Evolutionary conservation across 2,113 vertebrate genomes (phyloP).

Genomic region (Heterotis niloticus): DNA sequence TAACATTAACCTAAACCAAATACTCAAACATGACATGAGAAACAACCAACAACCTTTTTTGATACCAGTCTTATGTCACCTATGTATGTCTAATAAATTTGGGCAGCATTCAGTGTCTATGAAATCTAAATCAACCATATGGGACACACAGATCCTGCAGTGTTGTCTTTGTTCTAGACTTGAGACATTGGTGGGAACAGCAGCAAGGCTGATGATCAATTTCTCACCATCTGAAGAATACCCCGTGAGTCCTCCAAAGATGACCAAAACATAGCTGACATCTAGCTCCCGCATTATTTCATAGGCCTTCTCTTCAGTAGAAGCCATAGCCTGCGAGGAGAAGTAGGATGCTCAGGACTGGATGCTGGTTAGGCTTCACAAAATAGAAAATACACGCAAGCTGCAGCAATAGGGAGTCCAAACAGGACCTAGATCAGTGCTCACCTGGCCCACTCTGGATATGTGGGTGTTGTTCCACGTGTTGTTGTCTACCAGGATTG

Average conservation of each 20-base stretch:
- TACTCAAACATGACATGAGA: not conserved
- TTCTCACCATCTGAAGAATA: constrained; percentile 91
- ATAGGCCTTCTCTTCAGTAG: constrained; percentile 91
- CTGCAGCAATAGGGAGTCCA: not conserved
- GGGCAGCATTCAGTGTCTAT: too few species aligned
- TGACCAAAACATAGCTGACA: constrained; percentile 94
- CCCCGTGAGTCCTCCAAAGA: constrained; percentile 93
- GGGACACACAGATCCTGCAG: too few species aligned
- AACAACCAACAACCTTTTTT: not conserved
- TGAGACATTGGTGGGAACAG: not conserved
- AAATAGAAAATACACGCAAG: not conserved
- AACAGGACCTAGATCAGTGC: not conserved
- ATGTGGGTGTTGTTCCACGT: constrained; percentile 99
- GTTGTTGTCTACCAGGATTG: constrained; percentile 97
- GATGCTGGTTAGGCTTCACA: not conserved
- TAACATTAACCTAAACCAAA: too few species aligned
- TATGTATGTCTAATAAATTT: too few species aligned
- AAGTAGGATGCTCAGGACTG: not conserved
- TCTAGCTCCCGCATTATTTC: constrained; percentile 98
- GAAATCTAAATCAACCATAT: too few species aligned
- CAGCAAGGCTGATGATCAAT: not conserved
- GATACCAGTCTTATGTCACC: not conserved
- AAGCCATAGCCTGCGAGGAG: constrained; percentile 87
- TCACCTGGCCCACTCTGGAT: constrained; percentile 94
- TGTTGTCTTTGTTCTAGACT: not conserved